Percentiles rank a stretch among this genome's conserved stretches.
Conservation (phyloP, 2,888 invertebrate genomes). For the Allygus modestus region DNA sequence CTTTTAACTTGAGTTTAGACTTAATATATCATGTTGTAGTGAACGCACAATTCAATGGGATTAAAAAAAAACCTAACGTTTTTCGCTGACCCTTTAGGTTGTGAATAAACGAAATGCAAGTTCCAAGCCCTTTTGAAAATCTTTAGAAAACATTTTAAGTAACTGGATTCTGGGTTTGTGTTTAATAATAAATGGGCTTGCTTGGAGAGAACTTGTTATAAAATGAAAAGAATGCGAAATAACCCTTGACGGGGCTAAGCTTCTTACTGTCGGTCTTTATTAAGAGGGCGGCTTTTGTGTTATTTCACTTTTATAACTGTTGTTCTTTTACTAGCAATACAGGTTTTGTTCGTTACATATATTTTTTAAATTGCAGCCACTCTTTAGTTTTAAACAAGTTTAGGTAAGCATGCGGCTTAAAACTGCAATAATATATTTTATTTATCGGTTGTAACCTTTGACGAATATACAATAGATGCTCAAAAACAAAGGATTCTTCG, state of each 20-base stretch:
- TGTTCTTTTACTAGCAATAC: not conserved
- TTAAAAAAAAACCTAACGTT: too few relatives aligned
- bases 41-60: too few relatives aligned
- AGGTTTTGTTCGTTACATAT: not conserved
- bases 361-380: too few relatives aligned
- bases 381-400: too few relatives aligned
- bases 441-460: too few relatives aligned
- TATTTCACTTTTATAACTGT: slow-evolving; percentile 20
- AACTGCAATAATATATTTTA: too few relatives aligned
- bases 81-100: not conserved
- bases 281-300: slow-evolving; percentile 34
- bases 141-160: slow-evolving; percentile 31
- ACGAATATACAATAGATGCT: too few relatives aligned
- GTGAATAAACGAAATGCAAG: not conserved
- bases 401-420: too few relatives aligned
- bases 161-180: slow-evolving; percentile 35
- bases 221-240: slow-evolving; percentile 45
- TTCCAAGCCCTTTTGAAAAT: slow-evolving; percentile 22
- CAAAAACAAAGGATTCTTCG: too few relatives aligned
- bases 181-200: slow-evolving; percentile 43
- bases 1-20: too few relatives aligned
- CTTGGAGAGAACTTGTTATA: slow-evolving; percentile 39
- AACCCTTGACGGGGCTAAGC: slow-evolving; percentile 45
- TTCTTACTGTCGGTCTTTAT: slow-evolving; percentile 34
- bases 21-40: too few relatives aligned